Conservation (phyloP, 2,797 vertebrate species). For the Taenioides sp. region DNA sequence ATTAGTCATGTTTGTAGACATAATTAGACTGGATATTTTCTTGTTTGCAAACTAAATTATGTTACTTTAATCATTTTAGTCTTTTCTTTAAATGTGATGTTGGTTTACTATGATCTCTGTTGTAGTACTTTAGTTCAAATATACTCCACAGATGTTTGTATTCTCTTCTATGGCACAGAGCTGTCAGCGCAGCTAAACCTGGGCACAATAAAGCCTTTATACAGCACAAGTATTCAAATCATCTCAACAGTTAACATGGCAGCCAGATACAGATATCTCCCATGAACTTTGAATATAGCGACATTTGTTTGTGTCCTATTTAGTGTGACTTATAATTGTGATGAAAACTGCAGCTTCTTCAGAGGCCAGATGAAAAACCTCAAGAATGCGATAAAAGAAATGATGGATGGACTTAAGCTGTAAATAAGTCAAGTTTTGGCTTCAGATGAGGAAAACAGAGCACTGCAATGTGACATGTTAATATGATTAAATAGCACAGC, state of each 20-base stretch:
- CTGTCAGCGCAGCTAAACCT: constrained; percentile 11
- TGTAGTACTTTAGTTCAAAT: too few species aligned
- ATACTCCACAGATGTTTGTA: constrained; percentile 24
- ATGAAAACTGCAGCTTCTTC: constrained; percentile 1
- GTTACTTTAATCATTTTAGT: too few species aligned
- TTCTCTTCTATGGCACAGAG: constrained; percentile 38
- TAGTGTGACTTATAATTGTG: neutral
- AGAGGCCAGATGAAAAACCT: constrained; percentile 3
- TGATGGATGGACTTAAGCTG: neutral
- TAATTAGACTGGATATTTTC: too few species aligned
- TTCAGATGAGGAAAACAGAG: neutral
- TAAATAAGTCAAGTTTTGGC: neutral
- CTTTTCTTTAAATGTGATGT: too few species aligned
- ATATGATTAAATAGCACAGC: neutral
- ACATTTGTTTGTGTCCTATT: neutral
- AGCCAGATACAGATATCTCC: neutral
- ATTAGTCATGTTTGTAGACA: too few species aligned
- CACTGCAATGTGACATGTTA: neutral
- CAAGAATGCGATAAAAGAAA: neutral
- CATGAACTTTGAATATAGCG: neutral
- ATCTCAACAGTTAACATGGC: neutral
- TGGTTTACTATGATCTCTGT: too few species aligned
- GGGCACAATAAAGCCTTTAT: neutral
- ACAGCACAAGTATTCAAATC: constrained; percentile 19
- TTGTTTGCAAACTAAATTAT: too few species aligned